Evolutionary conservation across 2,888 invertebrate genomes (phyloP).

Genomic region (Crematogaster levior): DNA sequence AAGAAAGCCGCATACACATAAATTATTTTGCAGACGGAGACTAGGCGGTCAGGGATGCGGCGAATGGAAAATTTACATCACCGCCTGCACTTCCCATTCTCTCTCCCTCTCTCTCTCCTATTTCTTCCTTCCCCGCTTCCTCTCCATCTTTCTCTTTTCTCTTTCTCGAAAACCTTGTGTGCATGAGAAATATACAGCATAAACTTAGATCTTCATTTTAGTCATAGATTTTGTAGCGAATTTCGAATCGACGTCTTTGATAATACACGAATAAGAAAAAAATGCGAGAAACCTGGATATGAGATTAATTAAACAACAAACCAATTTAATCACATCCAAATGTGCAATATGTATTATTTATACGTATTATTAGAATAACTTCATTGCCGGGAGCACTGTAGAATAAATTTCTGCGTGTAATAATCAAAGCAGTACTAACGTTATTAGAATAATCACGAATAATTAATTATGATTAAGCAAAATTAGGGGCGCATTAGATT

Average conservation of each 20-base stretch:
- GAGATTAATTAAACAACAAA: neutral
- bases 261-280: neutral
- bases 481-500: slow-evolving; percentile 22
- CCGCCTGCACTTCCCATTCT: neutral
- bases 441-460: slow-evolving; percentile 49
- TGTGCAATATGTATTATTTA: neutral
- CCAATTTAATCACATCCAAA: neutral
- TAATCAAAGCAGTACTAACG: slow-evolving; percentile 32
- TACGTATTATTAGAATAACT: too few relatives aligned
- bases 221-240: neutral
- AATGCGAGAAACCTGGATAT: neutral
- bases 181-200: slow-evolving; percentile 1
- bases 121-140: too few relatives aligned
- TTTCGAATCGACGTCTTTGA: neutral
- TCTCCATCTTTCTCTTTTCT: neutral
- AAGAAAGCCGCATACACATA: slow-evolving; percentile 58
- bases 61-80: slow-evolving; percentile 49
- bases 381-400: neutral
- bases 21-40: slow-evolving; percentile 50
- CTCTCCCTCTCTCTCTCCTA: neutral
- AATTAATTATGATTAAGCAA: slow-evolving; percentile 22
- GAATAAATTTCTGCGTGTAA: slow-evolving; percentile 5
- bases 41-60: slow-evolving; percentile 18
- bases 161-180: slow-evolving; percentile 22
- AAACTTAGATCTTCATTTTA: neutral